Evolutionary conservation across 2,797 vertebrate species (phyloP), one percentile per base, ranked within the genome.

Genomic region (Thripadectes ignobilis): DNA sequence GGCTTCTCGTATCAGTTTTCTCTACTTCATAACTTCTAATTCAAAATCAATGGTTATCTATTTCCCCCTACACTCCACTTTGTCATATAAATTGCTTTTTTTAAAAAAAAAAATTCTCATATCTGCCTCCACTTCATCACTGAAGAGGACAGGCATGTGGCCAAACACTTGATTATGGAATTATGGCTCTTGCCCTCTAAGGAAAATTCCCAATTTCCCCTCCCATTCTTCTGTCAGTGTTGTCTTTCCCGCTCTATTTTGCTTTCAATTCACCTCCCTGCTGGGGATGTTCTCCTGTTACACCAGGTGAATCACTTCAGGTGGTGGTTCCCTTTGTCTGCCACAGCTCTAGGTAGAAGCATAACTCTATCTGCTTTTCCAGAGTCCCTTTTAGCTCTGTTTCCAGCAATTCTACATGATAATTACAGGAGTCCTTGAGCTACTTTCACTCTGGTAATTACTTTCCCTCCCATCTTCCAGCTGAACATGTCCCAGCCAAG

Each of bases 41-140:
- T 89, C 57, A 92, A 88, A 95, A 95, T 94, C 91, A 88, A 83
- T 96, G 65, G 65, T 74, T 77, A 93, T 80, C n/a, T 85, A 57
- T 87, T 89, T 66, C 15, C 29, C 9, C 9, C 30, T 23, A 32
- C 21, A 67, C 26, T 87, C 57, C n/a, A 54, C 81, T 90, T 81
- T 88, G 58, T 49, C 78, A 72, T 52, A 46, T 55, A 46, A 52
- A 91, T 77, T 78, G 41, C n/a, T 29, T 51, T 80, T 83, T 51
- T 32, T 7, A 4, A 51, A 26, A 59, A 59, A 77, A 51, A 77
- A 51, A 51, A 30, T 93, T 79, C 63, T 73, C 55, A 38, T 83
- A 80, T 65, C 68, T 87, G 57, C 34, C 30, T 88, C 49, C 22
- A 26, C 32, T 91, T 65, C 77, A 83, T 65, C 58, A 61, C 32